Evolutionary conservation across 1,140 invertebrate species (phyloP).

Genomic region (Drosophila sulfurigaster): DNA sequence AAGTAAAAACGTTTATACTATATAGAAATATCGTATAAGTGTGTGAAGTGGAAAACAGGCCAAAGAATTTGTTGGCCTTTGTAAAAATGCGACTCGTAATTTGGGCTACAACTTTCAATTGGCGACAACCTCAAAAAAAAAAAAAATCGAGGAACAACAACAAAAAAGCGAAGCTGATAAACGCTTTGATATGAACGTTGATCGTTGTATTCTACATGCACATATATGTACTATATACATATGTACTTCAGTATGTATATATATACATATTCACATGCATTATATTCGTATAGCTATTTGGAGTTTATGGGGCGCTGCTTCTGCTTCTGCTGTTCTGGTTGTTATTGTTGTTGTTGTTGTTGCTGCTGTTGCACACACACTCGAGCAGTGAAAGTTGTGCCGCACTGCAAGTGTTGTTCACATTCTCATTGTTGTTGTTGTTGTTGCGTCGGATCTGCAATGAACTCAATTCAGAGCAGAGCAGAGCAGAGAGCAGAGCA

Average conservation of each 20-base stretch:
- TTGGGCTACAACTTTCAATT: conserved; percentile 52
- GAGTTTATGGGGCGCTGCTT: neutral
- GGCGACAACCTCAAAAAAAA: conserved; percentile 11
- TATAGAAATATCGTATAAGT: no score
- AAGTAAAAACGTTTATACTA: no score
- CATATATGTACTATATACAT: neutral
- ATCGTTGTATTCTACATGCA: conserved; percentile 35
- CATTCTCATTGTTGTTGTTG: conserved; percentile 15
- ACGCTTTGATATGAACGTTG: conserved; percentile 45
- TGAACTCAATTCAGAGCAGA: conserved; percentile 51
- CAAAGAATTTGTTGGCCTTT: conserved; percentile 39
- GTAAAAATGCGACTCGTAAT: conserved; percentile 45
- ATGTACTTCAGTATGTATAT: neutral
- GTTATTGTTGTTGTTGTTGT: neutral
- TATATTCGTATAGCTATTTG: conserved; percentile 9
- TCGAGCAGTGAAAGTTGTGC: conserved; percentile 43
- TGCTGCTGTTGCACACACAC: conserved; percentile 16
- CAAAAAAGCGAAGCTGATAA: conserved; percentile 51
- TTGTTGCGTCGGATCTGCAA: conserved; percentile 21
- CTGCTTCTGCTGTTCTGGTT: no score
- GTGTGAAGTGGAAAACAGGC: conserved; percentile 26
- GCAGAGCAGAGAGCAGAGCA: conserved; percentile 27
- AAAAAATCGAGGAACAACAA: neutral
- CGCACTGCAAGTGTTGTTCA: conserved; percentile 21
- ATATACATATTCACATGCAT: conserved; percentile 7